Evolutionary conservation across 2,797 vertebrate genomes (phyloP), one percentile per base, ranked within the genome.

Genomic region (Centroberyx gerrardi): DNA sequence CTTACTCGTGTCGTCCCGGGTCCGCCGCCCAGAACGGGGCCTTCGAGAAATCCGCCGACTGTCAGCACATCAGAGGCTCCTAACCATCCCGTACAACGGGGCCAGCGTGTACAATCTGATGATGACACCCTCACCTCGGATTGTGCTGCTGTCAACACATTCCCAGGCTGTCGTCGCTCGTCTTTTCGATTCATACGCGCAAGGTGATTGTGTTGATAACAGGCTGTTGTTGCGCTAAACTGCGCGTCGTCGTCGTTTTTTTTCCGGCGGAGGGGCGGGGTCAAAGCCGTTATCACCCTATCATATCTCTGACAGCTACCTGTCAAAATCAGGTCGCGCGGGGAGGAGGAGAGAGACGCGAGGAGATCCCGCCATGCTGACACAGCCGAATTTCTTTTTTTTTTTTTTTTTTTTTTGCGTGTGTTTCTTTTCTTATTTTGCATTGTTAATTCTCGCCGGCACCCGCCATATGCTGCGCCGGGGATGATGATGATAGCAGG

Each of bases 401-500:
- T 74, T 44, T 68, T 64, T 48, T 51, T 74, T n/a, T 62, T 73
- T 49, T 54, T 38, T 76, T 33, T 51, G 56, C 65, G 53, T 59
- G 49, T 78, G 80, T 96, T 58, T 58, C 7, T 36, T 95, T 96
- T 81, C 94, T 94, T 94, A 95, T 94, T 95, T 95, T 93, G 94
- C 95, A 95, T 97, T 97, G 97, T 97, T 97, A 94, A 91, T 93
- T 91, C 95, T 95, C 94, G 90, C 93, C 94, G 95, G 7, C 33
- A 33, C 97, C 95, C 96, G 95, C 96, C 97, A 95, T 96, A 96
- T 96, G 96, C 96, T 94, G 1, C 95, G 95, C 96, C 95, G 94
- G 93, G 80, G 85, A 82, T 85, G 89, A 96, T 92, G 95, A 97
- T 95, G 95, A 96, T 96, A 93, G 94, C 87, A 91, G 92, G 96